These are phyloP conservation scores for Lasioglossum morio DNA, from an alignment of 2,888 invertebrate species.

Conservation along the genomic window DNA sequence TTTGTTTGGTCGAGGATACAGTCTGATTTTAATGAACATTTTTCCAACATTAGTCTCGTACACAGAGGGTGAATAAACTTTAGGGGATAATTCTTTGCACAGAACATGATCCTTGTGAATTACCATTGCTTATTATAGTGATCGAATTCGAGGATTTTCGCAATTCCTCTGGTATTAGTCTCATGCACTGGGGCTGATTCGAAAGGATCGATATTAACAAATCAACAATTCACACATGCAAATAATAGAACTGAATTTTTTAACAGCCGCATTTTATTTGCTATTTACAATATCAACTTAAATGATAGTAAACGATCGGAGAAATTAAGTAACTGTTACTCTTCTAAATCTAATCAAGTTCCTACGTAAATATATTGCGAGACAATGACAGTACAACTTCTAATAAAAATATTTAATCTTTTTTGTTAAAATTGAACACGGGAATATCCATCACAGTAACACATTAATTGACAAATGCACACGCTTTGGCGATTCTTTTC, in stretches of 20 bases:
- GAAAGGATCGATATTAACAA: background rate
- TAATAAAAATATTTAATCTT: constrained; percentile 26
- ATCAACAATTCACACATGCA: background rate
- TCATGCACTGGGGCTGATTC: no score
- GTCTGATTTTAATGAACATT: no score
- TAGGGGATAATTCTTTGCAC: constrained; percentile 56
- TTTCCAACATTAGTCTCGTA: no score
- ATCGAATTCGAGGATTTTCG: background rate
- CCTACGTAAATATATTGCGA: background rate
- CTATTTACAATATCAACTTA: constrained; percentile 26
- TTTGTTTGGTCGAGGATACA: background rate
- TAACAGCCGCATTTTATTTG: constrained; percentile 33
- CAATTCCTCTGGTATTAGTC: no score
- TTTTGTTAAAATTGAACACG: constrained; percentile 40
- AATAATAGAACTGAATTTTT: constrained; percentile 18
- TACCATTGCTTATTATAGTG: no score
- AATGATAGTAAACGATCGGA: background rate
- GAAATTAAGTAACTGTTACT: constrained; percentile 5
- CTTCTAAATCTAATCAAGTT: constrained; percentile 5
- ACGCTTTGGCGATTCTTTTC: constrained; percentile 68
- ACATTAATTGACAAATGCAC: constrained; percentile 60
- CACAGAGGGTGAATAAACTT: no score
- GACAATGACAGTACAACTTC: constrained; percentile 1
- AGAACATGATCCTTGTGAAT: constrained; percentile 47
- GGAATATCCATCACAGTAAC: constrained; percentile 62